These are phyloP conservation scores for Cyclina sinensis DNA, from an alignment of 1,140 invertebrate species.

Conservation along the genomic window DNA sequence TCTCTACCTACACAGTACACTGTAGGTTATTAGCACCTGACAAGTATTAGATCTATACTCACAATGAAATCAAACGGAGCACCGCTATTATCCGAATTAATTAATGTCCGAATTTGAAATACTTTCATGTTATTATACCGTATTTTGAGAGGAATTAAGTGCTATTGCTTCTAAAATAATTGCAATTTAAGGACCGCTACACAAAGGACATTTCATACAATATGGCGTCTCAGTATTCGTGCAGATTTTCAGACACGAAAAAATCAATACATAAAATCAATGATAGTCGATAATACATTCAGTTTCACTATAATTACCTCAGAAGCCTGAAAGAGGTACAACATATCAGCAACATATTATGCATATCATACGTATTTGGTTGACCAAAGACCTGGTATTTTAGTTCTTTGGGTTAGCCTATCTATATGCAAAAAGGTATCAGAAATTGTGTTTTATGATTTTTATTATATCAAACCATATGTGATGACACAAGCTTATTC, in stretches of 20 bases:
- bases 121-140: background rate
- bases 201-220: background rate
- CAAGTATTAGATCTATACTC: too few species aligned
- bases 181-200: background rate
- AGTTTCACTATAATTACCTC: background rate
- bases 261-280: conserved; percentile 19
- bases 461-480: too few species aligned
- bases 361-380: too few species aligned
- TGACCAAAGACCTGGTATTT: too few species aligned
- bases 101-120: background rate
- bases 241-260: conserved; percentile 1
- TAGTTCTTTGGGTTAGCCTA: too few species aligned
- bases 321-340: background rate
- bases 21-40: too few species aligned
- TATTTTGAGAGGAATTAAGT: background rate
- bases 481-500: too few species aligned
- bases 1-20: too few species aligned
- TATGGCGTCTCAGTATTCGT: background rate
- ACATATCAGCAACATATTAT: too few species aligned
- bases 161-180: background rate
- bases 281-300: background rate
- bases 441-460: too few species aligned
- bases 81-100: background rate
- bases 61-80: background rate
- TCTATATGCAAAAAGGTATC: too few species aligned